Evolutionary conservation across 2,113 vertebrate genomes (phyloP).

Genomic region (Etia nguti): DNA sequence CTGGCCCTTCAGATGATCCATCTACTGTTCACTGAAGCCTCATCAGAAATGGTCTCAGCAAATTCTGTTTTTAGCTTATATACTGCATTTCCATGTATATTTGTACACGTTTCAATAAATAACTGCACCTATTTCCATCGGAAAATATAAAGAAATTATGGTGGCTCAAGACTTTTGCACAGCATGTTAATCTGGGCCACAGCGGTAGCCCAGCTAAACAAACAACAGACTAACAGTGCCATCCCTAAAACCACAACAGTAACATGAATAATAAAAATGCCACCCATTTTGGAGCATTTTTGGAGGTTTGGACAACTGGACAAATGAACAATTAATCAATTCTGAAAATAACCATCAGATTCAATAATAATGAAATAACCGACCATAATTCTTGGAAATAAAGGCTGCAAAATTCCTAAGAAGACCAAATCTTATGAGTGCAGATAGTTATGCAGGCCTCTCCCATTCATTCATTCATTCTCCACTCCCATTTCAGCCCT

Average conservation of each 20-base stretch:
- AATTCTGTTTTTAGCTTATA: background rate
- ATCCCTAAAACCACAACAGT: background rate
- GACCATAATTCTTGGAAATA: background rate
- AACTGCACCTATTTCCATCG: background rate
- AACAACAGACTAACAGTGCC: background rate
- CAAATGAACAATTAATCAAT: background rate
- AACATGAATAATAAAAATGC: background rate
- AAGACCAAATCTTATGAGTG: background rate
- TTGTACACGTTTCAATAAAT: background rate
- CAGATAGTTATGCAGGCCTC: background rate
- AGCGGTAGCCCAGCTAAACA: background rate
- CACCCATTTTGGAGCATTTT: background rate
- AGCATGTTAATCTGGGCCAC: background rate
- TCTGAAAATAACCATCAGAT: background rate
- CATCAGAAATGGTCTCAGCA: background rate
- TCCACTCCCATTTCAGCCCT: background rate
- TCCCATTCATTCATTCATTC: constrained; percentile 7
- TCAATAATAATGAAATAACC: background rate
- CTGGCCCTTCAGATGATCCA: background rate
- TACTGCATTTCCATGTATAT: background rate
- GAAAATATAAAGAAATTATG: background rate
- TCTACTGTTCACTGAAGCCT: background rate
- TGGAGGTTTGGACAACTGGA: background rate
- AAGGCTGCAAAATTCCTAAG: background rate
- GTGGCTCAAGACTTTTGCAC: background rate